These are phyloP conservation scores for Thrips palmi DNA, from an alignment of 1,140 invertebrate genomes.

Conservation along the genomic window DNA sequence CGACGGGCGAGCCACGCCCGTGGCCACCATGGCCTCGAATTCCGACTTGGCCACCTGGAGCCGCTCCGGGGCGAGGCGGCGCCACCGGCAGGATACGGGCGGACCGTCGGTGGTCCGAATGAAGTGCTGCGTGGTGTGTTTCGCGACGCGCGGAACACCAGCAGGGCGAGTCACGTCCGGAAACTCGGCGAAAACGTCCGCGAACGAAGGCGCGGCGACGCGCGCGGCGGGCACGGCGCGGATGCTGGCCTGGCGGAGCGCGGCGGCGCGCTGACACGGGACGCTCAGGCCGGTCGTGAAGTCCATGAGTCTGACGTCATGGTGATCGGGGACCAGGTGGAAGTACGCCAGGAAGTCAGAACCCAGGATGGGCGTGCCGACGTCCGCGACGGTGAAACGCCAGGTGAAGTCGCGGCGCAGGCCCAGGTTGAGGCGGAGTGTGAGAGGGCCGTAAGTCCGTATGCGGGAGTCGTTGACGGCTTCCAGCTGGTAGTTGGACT, in stretches of 20 bases:
- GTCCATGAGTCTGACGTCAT: slow-evolving; percentile 18
- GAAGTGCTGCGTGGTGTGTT: slow-evolving; percentile 17
- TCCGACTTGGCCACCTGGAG: slow-evolving; percentile 16
- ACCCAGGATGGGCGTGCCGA: slow-evolving; percentile 21
- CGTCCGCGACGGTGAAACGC: slow-evolving; percentile 22
- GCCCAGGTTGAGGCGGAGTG: slow-evolving; percentile 18
- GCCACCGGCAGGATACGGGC: slow-evolving; percentile 20
- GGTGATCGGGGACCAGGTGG: slow-evolving; percentile 20
- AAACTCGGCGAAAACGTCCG: slow-evolving; percentile 10
- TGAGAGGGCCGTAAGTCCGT: slow-evolving; percentile 20
- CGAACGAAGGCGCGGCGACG: slow-evolving; percentile 1
- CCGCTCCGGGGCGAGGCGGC: slow-evolving; percentile 21
- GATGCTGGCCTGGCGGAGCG: slow-evolving; percentile 6
- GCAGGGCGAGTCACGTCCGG: slow-evolving; percentile 17
- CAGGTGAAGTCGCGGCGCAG: slow-evolving; percentile 19
- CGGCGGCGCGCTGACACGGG: not conserved
- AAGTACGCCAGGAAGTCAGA: slow-evolving; percentile 22
- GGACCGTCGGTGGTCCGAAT: slow-evolving; percentile 19
- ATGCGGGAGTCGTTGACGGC: slow-evolving; percentile 17
- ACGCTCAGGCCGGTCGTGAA: slow-evolving; percentile 11
- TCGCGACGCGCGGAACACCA: not conserved
- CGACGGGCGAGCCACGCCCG: slow-evolving; percentile 17
- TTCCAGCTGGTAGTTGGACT: slow-evolving; percentile 14
- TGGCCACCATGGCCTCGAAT: slow-evolving; percentile 19
- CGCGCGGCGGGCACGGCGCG: no score